Percentiles rank a stretch among this genome's conserved stretches.
phyloP scores from a whole-genome alignment of 2,888 invertebrate species.

The Mechanitis messenoides region DNA sequence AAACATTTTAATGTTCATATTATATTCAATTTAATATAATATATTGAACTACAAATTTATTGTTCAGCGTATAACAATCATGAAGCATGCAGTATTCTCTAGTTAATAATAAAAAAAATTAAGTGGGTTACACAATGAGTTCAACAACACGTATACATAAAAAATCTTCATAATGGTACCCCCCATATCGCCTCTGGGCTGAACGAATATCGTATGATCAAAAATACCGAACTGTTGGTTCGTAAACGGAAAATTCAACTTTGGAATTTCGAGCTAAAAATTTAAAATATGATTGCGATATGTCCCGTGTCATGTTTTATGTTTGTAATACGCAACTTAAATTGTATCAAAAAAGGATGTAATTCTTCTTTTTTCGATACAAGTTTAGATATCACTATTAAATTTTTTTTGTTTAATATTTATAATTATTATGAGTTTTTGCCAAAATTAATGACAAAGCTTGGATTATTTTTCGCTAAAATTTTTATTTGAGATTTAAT shows the following conservation, averaged over 20 bases:
- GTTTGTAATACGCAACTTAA: conserved; percentile 4
- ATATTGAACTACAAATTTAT: too few species aligned
- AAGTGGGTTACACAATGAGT: background rate
- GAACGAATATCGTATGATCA: conserved; percentile 4
- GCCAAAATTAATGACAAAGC: too few species aligned
- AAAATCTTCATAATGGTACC: conserved; percentile 2
- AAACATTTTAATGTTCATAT: background rate
- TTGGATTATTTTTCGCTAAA: too few species aligned
- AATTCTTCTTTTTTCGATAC: background rate
- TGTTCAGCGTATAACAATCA: too few species aligned
- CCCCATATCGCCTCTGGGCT: background rate
- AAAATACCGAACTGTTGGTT: conserved; percentile 4
- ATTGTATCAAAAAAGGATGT: background rate
- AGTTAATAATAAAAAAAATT: background rate
- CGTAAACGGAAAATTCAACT: conserved; percentile 8
- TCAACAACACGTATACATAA: background rate
- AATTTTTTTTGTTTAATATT: too few species aligned
- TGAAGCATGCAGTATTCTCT: background rate
- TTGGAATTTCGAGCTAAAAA: conserved; percentile 7
- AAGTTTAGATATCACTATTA: background rate
- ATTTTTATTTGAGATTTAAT: too few species aligned
- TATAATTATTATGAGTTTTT: too few species aligned
- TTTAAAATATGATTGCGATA: conserved; percentile 6
- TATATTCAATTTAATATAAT: too few species aligned
- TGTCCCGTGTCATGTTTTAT: conserved; percentile 6